These are phyloP conservation scores for Excalfactoria chinensis DNA, from an alignment of 2,113 vertebrate species.

Conservation along the genomic window DNA sequence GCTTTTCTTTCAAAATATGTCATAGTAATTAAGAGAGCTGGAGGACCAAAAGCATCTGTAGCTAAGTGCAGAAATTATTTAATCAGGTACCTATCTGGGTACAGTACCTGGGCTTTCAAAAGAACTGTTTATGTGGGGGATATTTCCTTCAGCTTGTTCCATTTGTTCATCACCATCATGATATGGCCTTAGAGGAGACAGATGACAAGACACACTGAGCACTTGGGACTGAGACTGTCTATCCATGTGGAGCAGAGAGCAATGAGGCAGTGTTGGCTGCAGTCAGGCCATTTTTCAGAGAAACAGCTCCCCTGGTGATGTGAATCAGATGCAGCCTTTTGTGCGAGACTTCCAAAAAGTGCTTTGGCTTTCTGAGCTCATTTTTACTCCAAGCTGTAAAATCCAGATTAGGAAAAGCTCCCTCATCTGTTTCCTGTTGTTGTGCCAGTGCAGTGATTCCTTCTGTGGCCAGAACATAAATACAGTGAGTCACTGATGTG, in stretches of 20 bases:
- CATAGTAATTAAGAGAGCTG: neutral
- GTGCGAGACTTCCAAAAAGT: neutral
- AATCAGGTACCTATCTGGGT: neutral
- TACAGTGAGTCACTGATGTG: neutral
- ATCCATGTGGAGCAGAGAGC: neutral
- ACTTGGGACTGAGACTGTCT: neutral
- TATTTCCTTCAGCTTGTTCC: neutral
- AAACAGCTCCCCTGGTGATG: neutral
- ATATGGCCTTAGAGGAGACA: neutral
- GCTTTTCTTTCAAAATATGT: neutral
- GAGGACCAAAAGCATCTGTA: neutral
- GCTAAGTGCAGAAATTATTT: neutral
- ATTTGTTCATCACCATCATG: neutral
- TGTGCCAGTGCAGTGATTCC: neutral
- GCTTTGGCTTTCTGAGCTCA: neutral
- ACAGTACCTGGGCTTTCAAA: neutral
- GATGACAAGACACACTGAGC: neutral
- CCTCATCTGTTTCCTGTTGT: accelerated
- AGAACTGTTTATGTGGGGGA: neutral
- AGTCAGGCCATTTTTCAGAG: neutral
- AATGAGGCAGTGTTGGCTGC: neutral
- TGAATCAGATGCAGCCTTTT: neutral
- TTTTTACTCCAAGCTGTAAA: neutral
- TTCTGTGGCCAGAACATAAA: neutral
- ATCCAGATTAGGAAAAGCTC: neutral